phyloP scores from a whole-genome alignment of 2,888 invertebrate species.

The Pristionchus arcanus region DNA sequence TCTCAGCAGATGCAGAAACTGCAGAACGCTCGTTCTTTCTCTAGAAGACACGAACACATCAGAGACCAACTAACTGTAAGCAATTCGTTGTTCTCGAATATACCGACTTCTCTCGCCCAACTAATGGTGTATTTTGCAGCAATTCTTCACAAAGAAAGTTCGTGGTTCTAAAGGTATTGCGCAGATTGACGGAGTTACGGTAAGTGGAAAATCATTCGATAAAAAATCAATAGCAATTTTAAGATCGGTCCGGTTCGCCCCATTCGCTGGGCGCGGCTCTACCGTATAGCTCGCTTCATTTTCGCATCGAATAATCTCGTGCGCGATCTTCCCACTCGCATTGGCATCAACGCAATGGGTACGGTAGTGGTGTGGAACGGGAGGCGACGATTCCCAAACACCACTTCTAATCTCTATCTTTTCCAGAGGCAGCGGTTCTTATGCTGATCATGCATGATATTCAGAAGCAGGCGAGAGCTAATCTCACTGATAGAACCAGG shows the following conservation, averaged over 20 bases:
- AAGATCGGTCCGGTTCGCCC: slow-evolving; percentile 12
- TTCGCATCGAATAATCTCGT: neutral
- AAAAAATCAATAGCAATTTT: neutral
- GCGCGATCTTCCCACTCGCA: neutral
- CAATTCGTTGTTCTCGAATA: neutral
- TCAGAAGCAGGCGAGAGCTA: slow-evolving; percentile 4
- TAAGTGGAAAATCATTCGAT: neutral
- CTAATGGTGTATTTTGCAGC: neutral
- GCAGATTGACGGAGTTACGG: slow-evolving; percentile 32
- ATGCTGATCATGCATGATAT: slow-evolving; percentile 29
- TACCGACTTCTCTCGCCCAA: neutral
- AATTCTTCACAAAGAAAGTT: neutral
- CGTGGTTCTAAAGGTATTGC: neutral
- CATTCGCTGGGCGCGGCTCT: slow-evolving; percentile 31
- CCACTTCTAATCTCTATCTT: neutral
- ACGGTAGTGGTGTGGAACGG: neutral
- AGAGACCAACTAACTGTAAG: slow-evolving; percentile 6
- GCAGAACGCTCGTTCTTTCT: neutral
- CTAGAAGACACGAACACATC: neutral
- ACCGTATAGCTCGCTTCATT: neutral
- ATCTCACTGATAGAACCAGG: slow-evolving; percentile 9
- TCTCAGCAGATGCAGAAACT: slow-evolving; percentile 50
- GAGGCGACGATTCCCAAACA: neutral
- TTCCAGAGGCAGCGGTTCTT: slow-evolving; percentile 21
- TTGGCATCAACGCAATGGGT: slow-evolving; percentile 33